These are phyloP conservation scores for Bombyx mori DNA, from an alignment of 1,140 invertebrate species.

Conservation along the genomic window ASM3026992v2 NC_085133.1:5889501-5890000, in stretches of 20 bases:
- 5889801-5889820: too few relatives aligned
- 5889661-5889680: slow-evolving; percentile 40
- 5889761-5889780: slow-evolving; percentile 80
- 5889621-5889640: slow-evolving; percentile 53
- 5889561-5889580: neutral
- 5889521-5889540: neutral
- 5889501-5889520: too few relatives aligned
- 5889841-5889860: too few relatives aligned
- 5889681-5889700: slow-evolving; percentile 65
- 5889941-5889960: too few relatives aligned
- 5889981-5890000: too few relatives aligned
- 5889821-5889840: too few relatives aligned
- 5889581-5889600: slow-evolving; percentile 38
- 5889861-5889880: too few relatives aligned
- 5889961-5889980: too few relatives aligned
- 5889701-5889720: slow-evolving; percentile 64
- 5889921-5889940: too few relatives aligned
- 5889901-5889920: too few relatives aligned
- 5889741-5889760: slow-evolving; percentile 89
- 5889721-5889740: slow-evolving; percentile 64
- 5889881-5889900: too few relatives aligned
- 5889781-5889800: slow-evolving; percentile 24
- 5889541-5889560: neutral
- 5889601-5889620: slow-evolving; percentile 45
- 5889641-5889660: slow-evolving; percentile 54